Base-by-base conservation (phyloP, 2,888 invertebrate genomes). In the Physocephala rufipes region DNA sequence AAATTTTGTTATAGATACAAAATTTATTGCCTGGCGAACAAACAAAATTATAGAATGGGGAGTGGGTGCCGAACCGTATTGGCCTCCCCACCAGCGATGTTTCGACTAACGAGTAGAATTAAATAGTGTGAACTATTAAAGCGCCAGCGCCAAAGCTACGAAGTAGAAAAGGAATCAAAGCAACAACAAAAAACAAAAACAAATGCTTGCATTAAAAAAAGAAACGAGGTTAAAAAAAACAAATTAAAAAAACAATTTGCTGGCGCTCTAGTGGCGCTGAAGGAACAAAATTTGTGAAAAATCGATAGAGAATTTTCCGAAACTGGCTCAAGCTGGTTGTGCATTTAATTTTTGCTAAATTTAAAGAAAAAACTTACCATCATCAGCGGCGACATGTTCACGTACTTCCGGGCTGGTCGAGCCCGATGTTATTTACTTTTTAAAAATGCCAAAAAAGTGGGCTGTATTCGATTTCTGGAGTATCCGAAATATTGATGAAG, bases 1-100 rank as follows among this genome's bases (percentile, higher is more conserved):
- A 74, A 74, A 76, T 76, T 74, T 75, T 75, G 77, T 76, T 77
- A 76, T 77, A 77, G 73, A 77, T 72, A 77, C 75, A 73, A n/a
- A n/a, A 74, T 67, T 73, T 71, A 70, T 58, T 64, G 63, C n/a
- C 59, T 26, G 55, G 30, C 24, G 24, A 66, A 55, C 66, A 55
- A 66, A 55, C 24, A 43, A 36, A 64, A 43, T 24, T n/a, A n/a
- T n/a, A 9, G 28, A 49, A 15, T 2, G 9, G 19, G 24, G 53
- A 24, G 21, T 55, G 53, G 53, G n/a, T 19, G n/a, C 13, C n/a
- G n/a, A n/a, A 9, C 36, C 36, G 12, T 16, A 13, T 12, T 21
- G 24, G 53, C 21, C 12, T 9, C 21, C 26, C n/a, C n/a, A n/a
- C n/a, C n/a, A n/a, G 13, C 15, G 13, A 24, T 24, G 16, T 19